Base-by-base conservation (phyloP, 2,888 invertebrate genomes). In the Diloba caeruleocephala region DNA sequence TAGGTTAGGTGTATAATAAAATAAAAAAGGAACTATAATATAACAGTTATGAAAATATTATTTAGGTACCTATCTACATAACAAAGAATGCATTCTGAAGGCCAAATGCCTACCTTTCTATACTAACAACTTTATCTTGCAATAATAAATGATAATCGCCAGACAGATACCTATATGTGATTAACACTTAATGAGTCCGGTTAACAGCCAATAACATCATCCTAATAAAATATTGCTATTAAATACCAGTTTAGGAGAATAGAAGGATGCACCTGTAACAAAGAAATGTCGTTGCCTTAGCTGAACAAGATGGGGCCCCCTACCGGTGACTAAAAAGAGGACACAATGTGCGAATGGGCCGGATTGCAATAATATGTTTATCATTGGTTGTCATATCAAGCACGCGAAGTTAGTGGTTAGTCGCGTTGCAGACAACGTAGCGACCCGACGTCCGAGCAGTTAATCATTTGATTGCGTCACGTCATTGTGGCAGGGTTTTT, bases 341-440 rank as follows among this genome's bases (percentile, higher is more conserved):
- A 82, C 31, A 61, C 63, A 57, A 65, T 50, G 17, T 13, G 51
- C 63, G 62, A 50, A 61, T 49, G 37, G 13, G 29, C 38, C 41
- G 61, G 53, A 64, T 64, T 62, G 48, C 45, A 59, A 60, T n/a
- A n/a, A n/a, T 55, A 53, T 52, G 41, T 51, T 59, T 66, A 72
- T 70, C 65, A 56, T 33, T 50, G 38, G 33, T 26, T 26, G 34
- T 33, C 46, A 33, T 44, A 45, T 17, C 5, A 17, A 5, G 17
- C 17, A 17, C 44, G 39, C 62, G 64, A 43, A 63, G 54, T 9
- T 45, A 19, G 72, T 74, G 74, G 72, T 71, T 82, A 88, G 89
- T 88, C 72, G 80, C 78, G 72, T 63, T 66, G 59, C 58, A 60
- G 62, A 57, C 66, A 55, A 75, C 78, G 68, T 31, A 64, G 68